Evolutionary conservation across 2,113 vertebrate genomes (phyloP).

Genomic region (Anseranas semipalmata): DNA sequence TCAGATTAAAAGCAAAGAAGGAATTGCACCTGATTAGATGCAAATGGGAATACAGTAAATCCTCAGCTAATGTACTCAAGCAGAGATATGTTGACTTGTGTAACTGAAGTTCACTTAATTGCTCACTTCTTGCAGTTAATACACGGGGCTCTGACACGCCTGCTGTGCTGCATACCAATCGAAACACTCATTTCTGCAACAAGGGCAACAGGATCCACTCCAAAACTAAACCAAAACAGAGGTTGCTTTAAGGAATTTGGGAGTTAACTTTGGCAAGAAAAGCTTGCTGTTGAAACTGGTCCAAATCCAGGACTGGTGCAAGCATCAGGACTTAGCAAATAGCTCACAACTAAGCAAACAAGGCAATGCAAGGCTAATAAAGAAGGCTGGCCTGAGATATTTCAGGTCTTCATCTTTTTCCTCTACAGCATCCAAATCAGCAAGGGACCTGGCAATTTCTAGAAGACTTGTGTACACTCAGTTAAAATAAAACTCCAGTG

Average conservation of each 20-base stretch:
- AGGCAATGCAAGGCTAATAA: neutral
- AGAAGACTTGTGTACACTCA: neutral
- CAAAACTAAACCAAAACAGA: neutral
- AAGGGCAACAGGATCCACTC: neutral
- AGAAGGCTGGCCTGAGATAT: neutral
- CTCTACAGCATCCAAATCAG: neutral
- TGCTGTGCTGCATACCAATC: neutral
- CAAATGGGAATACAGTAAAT: neutral
- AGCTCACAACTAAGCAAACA: neutral
- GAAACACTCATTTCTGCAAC: neutral
- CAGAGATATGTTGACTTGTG: constrained; percentile 20
- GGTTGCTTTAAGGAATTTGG: neutral
- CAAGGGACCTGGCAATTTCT: constrained; percentile 17
- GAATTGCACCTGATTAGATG: neutral
- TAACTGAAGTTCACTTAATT: constrained; percentile 43
- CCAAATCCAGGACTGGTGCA: neutral
- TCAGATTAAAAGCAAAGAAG: neutral
- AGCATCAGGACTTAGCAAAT: neutral
- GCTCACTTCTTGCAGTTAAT: neutral
- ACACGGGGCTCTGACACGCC: neutral
- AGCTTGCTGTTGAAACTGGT: neutral
- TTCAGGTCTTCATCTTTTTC: neutral
- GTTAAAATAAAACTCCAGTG: constrained; percentile 17
- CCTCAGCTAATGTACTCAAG: neutral
- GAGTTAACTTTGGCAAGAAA: neutral